These are phyloP conservation scores for Gymnoscopelus braueri DNA, from an alignment of 2,797 vertebrate species.

Conservation along the genomic window DNA sequence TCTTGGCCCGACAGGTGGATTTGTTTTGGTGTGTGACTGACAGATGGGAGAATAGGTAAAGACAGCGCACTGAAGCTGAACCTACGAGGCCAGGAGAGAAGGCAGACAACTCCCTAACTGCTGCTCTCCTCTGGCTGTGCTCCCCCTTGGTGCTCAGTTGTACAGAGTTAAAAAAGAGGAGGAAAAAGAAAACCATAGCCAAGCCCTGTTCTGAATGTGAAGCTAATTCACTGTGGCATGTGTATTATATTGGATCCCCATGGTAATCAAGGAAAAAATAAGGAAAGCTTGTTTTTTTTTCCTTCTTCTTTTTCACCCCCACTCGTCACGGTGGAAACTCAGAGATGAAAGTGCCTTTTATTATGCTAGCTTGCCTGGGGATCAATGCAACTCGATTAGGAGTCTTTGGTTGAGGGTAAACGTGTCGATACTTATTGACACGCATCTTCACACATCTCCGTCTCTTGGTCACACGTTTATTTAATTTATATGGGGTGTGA, in stretches of 20 bases:
- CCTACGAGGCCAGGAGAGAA: conserved; percentile 72
- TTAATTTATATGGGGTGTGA: conserved; percentile 18
- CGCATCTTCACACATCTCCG: neutral
- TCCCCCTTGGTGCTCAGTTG: conserved; percentile 48
- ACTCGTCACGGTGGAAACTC: conserved; percentile 31
- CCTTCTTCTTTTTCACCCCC: conserved; percentile 16
- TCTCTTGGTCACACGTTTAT: neutral
- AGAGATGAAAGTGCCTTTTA: conserved; percentile 35
- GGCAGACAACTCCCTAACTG: conserved; percentile 74
- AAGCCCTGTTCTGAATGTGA: conserved; percentile 51
- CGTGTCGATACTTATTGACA: neutral
- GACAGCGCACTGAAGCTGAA: conserved; percentile 84
- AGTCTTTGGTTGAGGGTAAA: conserved; percentile 27
- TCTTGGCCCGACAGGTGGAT: conserved; percentile 78
- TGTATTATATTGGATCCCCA: conserved; percentile 73
- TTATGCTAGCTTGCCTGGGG: conserved; percentile 31
- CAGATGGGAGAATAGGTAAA: conserved; percentile 81
- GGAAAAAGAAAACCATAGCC: conserved; percentile 53
- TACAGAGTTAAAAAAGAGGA: conserved; percentile 23
- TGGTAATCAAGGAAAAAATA: conserved; percentile 71
- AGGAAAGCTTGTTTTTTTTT: conserved; percentile 38
- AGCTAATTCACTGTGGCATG: conserved; percentile 67
- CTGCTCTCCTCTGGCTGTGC: conserved; percentile 65
- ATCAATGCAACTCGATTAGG: conserved; percentile 16
- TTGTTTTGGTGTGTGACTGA: conserved; percentile 83